Evolutionary conservation across 2,888 invertebrate genomes (phyloP), one percentile per base, ranked within the genome.

Genomic region (Hirtodrosophila duncani): DNA sequence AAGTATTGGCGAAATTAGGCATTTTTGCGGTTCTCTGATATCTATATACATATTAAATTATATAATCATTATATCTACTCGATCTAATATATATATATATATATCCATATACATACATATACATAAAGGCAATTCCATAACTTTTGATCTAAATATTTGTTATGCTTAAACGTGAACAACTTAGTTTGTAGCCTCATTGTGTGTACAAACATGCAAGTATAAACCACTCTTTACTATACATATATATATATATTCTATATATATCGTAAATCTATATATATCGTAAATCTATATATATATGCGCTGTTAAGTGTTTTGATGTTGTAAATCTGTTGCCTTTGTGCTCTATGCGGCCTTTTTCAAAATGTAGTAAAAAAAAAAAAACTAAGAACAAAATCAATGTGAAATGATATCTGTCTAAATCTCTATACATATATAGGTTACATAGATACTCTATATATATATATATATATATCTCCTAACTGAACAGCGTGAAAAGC

Each of bases 261-360:
- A 26, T 26, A 26, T n/a, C 14, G 14, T 8, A 29, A 13, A 13
- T 27, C 11, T 26, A 26, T 11, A 26, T 27, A 30, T 30, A 30
- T 16, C 24, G 8, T 27, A n/a, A 8, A 13, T 34, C 20, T 21
- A 21, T 20, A 21, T 21, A 21, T n/a, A 33, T 29, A 17, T 45
- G 21, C 10, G 10, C 39, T 67, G 57, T 63, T 48, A 59, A 63
- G 46, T 53, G 68, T 65, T 75, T 61, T 64, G 71, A 79, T 81
- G 77, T 77, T 81, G 77, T 77, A 77, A 79, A 75, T 77, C 81
- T 77, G 77, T 81, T 77, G 77, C 77, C 81, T 77, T 77, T 46
- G 71, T 68, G 75, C 79, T 77, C 79, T 81, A 71, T 66, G 81
- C 81, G 75, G 77, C 81, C 75, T 75, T 81, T 59, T 64, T 66